phyloP scores from a whole-genome alignment of 1,140 invertebrate species.

The Drosophila kohkoa region DNA sequence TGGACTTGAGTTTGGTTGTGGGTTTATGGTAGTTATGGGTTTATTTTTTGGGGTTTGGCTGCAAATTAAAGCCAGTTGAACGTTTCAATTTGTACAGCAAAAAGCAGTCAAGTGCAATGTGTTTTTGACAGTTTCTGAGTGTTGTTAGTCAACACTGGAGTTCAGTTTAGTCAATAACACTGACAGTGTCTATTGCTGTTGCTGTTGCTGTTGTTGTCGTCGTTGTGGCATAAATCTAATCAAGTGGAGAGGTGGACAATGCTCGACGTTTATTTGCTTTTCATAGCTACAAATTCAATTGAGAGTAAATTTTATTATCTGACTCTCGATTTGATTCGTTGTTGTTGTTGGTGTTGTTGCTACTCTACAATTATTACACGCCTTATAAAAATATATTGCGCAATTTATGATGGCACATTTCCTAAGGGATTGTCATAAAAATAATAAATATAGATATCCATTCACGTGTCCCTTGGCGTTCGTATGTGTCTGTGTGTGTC shows the following conservation, averaged over 20 bases:
- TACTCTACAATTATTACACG: slow-evolving; percentile 64
- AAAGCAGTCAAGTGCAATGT: slow-evolving; percentile 30
- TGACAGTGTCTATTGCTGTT: not conserved
- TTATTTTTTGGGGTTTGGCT: slow-evolving; percentile 5
- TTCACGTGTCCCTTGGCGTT: not conserved
- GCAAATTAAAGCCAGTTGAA: slow-evolving; percentile 37
- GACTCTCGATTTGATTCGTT: slow-evolving; percentile 24
- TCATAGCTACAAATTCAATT: slow-evolving; percentile 71
- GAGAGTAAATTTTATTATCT: slow-evolving; percentile 73
- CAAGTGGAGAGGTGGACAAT: slow-evolving; percentile 57
- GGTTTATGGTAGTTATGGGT: slow-evolving; percentile 10
- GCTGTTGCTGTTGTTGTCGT: not conserved
- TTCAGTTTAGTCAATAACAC: slow-evolving; percentile 19
- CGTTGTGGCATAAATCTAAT: slow-evolving; percentile 67
- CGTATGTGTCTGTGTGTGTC: slow-evolving; percentile 16
- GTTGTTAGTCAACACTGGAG: slow-evolving; percentile 25
- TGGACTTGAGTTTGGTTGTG: slow-evolving; percentile 2
- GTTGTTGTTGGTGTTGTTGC: slow-evolving; percentile 3
- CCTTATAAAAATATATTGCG: slow-evolving; percentile 48
- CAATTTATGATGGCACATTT: slow-evolving; percentile 68
- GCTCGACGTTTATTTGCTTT: slow-evolving; percentile 65
- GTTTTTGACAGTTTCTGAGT: slow-evolving; percentile 35
- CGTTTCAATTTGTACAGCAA: slow-evolving; percentile 40
- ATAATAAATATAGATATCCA: slow-evolving; percentile 57
- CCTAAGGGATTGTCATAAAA: slow-evolving; percentile 59